These are phyloP conservation scores for Dendrophyllia cribrosa DNA, from an alignment of 64 coral and sea anemone genomes.

Conservation along the genomic window DNA sequence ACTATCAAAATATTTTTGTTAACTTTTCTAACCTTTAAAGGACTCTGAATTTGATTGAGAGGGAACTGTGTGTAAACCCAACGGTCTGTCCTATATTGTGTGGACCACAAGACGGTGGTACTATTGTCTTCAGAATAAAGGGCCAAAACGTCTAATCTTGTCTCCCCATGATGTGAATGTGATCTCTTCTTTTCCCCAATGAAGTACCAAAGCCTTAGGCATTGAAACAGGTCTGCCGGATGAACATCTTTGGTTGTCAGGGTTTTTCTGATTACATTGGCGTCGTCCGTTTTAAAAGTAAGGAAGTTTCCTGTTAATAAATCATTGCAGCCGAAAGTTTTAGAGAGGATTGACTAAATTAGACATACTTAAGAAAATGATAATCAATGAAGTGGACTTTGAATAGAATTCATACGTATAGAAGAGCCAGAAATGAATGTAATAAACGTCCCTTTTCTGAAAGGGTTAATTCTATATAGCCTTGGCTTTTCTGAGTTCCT, in stretches of 20 bases:
- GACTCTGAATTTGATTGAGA: background rate
- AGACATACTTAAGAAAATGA: too few species aligned
- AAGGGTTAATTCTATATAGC: too few species aligned
- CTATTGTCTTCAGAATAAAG: background rate
- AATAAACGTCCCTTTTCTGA: too few species aligned
- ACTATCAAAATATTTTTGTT: too few species aligned
- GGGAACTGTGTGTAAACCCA: constrained; percentile 43
- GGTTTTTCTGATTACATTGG: background rate
- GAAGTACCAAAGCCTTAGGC: constrained; percentile 32
- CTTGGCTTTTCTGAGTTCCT: too few species aligned
- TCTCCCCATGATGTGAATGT: background rate
- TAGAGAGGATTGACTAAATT: too few species aligned
- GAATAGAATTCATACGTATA: too few species aligned
- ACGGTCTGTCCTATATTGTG: constrained; percentile 20
- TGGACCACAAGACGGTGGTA: background rate
- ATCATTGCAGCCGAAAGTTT: background rate
- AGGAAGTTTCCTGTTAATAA: constrained; percentile 9
- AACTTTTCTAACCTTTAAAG: background rate
- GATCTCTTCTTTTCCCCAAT: constrained; percentile 21
- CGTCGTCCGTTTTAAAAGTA: background rate
- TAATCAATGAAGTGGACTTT: too few species aligned
- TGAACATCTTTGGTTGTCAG: background rate
- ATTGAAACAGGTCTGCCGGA: background rate
- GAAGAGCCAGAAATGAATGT: too few species aligned
- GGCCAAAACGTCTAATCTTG: background rate